Base-by-base conservation (phyloP, 2,113 vertebrate species). In the Datnioides undecimradiatus region DNA sequence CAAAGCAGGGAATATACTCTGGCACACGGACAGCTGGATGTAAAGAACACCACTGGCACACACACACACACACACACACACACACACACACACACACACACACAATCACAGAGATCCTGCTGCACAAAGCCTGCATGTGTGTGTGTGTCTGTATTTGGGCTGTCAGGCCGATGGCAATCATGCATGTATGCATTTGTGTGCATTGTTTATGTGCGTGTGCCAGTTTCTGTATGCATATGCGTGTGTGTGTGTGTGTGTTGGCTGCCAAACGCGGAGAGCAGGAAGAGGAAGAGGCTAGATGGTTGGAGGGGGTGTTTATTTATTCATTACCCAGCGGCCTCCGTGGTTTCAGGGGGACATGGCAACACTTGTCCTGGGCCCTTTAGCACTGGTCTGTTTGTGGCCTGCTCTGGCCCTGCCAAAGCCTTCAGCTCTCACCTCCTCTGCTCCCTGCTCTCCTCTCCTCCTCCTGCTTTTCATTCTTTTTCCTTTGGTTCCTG, bases 291-390 rank as follows among this genome's bases (percentile, higher is more conserved):
- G 83, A 85, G 83, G 93, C 90, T 90, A 82, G 76, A 93, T 94
- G 92, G 91, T 94, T 94, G 75, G 90, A 95, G 94, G 94, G 91
- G 80, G 66, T 95, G 89, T 95, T 95, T 93, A 91, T 92, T 94
- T 95, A 95, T 95, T 95, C 90, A 95, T 95, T 93, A 94, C 93
- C 92, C 93, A 89, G 84, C 27, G 86, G 93, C 91, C 90, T 93
- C 76, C 4, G 90, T 41, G 91, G 93, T 93, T 94, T 93, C 93
- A 93, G 88, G 88, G 91, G 91, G 92, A 93, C 93, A 88, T 90
- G 90, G 91, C 91, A 93, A 89, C 80, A 93, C 92, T 95, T 93
- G 92, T 93, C 90, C 89, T 86, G 76, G 84, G 85, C 91, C 89
- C 83, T 91, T 90, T 74, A 89, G 85, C 84, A 29, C 82, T 73